A percentile compares a stretch with the other conserved stretches of the same genome.
Conservation (phyloP, 2,888 invertebrate genomes). For the Lepidocyrtoides sp. region DNA sequence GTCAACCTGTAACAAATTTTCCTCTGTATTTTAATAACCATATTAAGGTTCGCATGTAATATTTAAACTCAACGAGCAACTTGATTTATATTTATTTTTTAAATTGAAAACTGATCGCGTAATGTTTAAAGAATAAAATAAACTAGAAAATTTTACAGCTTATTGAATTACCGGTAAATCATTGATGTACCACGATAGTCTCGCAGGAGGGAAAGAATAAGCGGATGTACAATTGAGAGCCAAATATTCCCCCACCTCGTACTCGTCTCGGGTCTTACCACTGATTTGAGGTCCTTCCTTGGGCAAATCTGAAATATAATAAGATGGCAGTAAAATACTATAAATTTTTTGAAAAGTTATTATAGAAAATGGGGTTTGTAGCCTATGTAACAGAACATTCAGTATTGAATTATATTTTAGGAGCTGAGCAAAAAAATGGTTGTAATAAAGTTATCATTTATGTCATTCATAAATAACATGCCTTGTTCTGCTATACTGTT, state of each 20-base stretch:
- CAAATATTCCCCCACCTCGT: slow-evolving; percentile 84
- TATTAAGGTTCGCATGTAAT: no score
- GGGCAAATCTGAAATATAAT: slow-evolving; percentile 83
- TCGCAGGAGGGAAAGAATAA: slow-evolving; percentile 84
- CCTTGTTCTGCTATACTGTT: neutral
- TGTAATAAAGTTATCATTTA: neutral
- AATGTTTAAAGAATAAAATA: neutral
- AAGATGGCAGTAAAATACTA: no score
- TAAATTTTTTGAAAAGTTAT: no score
- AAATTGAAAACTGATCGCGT: slow-evolving; percentile 34
- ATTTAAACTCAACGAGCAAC: no score
- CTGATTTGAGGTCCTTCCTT: slow-evolving; percentile 84
- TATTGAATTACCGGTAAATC: slow-evolving; percentile 81
- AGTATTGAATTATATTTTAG: no score
- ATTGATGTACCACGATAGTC: slow-evolving; percentile 85
- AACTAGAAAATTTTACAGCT: neutral
- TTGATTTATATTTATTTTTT: neutral
- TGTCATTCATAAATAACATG: neutral
- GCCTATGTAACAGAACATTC: no score
- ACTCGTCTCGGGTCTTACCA: slow-evolving; percentile 84
- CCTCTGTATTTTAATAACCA: no score
- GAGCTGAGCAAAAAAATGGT: neutral
- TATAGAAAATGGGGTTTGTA: no score
- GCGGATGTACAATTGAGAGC: slow-evolving; percentile 84
- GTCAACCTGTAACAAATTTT: no score